A percentile compares a stretch with the other conserved stretches of the same genome.
Evolutionary conservation across 2,888 invertebrate genomes (phyloP).

Genomic region (Leptinotarsa tumamoca): DNA sequence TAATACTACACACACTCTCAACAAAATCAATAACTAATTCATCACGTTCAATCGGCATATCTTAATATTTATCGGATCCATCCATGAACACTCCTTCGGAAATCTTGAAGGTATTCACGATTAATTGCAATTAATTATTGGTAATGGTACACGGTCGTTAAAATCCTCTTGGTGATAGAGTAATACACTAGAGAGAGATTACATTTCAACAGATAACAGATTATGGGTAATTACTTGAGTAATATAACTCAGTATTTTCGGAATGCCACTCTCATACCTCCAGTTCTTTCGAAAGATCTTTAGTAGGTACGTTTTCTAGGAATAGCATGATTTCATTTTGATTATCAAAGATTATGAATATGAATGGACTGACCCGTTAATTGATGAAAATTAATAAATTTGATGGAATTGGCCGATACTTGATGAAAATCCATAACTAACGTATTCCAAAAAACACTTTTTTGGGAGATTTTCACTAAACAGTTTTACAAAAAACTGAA

Average conservation of each 20-base stretch:
- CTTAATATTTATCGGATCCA: slow-evolving; percentile 25
- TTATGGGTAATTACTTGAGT: slow-evolving; percentile 19
- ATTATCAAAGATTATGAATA: too few species aligned
- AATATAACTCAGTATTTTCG: slow-evolving; percentile 7
- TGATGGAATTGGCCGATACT: too few species aligned
- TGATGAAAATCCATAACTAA: too few species aligned
- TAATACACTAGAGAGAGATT: slow-evolving; percentile 36
- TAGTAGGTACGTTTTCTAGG: not conserved
- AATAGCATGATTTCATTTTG: not conserved
- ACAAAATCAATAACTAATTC: slow-evolving; percentile 23
- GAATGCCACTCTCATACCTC: slow-evolving; percentile 1
- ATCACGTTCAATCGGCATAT: slow-evolving; percentile 19
- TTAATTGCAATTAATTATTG: slow-evolving; percentile 38
- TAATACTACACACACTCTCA: slow-evolving; percentile 16
- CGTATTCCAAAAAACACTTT: too few species aligned
- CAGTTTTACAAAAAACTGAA: too few species aligned
- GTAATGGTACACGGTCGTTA: slow-evolving; percentile 31
- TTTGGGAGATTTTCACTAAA: too few species aligned
- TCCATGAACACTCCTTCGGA: slow-evolving; percentile 26
- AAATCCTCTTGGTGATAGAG: slow-evolving; percentile 22
- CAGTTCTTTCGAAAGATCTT: not conserved
- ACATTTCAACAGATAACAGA: slow-evolving; percentile 27
- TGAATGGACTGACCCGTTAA: too few species aligned
- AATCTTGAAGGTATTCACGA: slow-evolving; percentile 27
- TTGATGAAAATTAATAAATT: too few species aligned